Evolutionary conservation across 2,113 vertebrate genomes (phyloP).

Genomic region (Gracilinanus agilis): DNA sequence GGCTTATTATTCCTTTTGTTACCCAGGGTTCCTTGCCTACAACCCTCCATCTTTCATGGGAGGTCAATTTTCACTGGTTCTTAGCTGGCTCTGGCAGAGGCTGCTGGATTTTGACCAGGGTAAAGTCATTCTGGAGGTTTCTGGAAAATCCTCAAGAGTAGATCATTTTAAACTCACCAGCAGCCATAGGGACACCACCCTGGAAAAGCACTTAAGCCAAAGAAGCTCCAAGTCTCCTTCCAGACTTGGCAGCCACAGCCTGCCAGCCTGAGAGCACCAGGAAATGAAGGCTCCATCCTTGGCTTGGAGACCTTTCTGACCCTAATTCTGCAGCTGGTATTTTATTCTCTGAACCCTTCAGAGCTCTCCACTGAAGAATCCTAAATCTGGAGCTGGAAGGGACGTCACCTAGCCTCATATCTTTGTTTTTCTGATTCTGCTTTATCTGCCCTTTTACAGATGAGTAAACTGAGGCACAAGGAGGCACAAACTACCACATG

Average conservation of each 20-base stretch:
- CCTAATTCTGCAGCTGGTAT: constrained; percentile 42
- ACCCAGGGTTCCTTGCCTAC: not conserved
- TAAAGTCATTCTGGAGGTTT: constrained; percentile 59
- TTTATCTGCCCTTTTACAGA: too few species aligned
- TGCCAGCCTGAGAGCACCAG: constrained; percentile 50
- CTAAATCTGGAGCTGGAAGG: not conserved
- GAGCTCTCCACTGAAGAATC: not conserved
- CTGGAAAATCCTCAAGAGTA: constrained; percentile 67
- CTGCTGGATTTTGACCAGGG: constrained; percentile 60
- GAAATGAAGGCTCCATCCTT: constrained; percentile 50
- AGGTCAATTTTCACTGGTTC: constrained; percentile 67
- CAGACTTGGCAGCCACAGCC: constrained; percentile 62
- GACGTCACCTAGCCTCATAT: too few species aligned
- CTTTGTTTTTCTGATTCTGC: too few species aligned
- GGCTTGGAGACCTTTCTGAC: constrained; percentile 47
- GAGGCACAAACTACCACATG: too few species aligned
- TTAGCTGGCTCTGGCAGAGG: constrained; percentile 69
- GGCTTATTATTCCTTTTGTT: not conserved
- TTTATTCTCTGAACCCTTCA: constrained; percentile 38
- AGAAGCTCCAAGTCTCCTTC: constrained; percentile 77
- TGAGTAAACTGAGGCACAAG: too few species aligned
- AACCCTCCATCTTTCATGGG: not conserved
- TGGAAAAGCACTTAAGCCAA: constrained; percentile 83
- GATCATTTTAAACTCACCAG: constrained; percentile 76
- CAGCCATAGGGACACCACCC: constrained; percentile 71